Evolutionary conservation across 2,888 invertebrate genomes (phyloP).

Genomic region (Myathropa florea): DNA sequence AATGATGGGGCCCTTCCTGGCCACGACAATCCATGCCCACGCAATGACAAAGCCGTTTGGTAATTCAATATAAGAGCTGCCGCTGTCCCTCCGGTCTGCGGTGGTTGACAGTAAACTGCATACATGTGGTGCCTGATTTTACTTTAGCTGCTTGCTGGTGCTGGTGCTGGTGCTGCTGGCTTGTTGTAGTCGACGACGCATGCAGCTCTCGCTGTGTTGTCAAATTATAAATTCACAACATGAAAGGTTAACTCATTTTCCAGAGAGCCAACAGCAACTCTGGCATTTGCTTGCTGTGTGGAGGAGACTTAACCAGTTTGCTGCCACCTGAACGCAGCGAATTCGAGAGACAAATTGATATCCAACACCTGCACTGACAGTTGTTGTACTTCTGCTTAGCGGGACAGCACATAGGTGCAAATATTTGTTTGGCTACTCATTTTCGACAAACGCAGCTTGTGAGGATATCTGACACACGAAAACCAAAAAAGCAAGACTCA

Average conservation of each 20-base stretch:
- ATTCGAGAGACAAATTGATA: slow-evolving; percentile 65
- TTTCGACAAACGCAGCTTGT: slow-evolving; percentile 45
- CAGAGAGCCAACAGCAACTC: slow-evolving; percentile 41
- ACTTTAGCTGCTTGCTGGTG: background rate
- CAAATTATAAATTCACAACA: slow-evolving; percentile 73
- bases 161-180: background rate
- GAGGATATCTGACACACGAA: slow-evolving; percentile 49
- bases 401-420: slow-evolving; percentile 40
- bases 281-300: slow-evolving; percentile 30
- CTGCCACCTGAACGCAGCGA: slow-evolving; percentile 65
- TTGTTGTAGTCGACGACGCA: slow-evolving; percentile 28
- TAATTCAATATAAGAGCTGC: slow-evolving; percentile 47
- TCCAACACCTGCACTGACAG: slow-evolving; percentile 69
- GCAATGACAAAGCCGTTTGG: slow-evolving; percentile 45
- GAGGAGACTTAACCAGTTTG: slow-evolving; percentile 61
- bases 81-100: slow-evolving; percentile 15
- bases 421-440: slow-evolving; percentile 41
- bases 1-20: slow-evolving; percentile 55
- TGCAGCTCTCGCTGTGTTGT: slow-evolving; percentile 48
- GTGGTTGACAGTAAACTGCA: slow-evolving; percentile 49
- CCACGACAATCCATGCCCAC: slow-evolving; percentile 35
- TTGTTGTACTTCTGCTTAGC: slow-evolving; percentile 40
- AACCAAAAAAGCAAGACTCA: slow-evolving; percentile 13
- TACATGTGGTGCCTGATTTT: slow-evolving; percentile 53
- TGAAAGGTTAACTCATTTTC: slow-evolving; percentile 73